Evolutionary conservation across 2,113 vertebrate genomes (phyloP).

Genomic region (Pelusios castaneus): DNA sequence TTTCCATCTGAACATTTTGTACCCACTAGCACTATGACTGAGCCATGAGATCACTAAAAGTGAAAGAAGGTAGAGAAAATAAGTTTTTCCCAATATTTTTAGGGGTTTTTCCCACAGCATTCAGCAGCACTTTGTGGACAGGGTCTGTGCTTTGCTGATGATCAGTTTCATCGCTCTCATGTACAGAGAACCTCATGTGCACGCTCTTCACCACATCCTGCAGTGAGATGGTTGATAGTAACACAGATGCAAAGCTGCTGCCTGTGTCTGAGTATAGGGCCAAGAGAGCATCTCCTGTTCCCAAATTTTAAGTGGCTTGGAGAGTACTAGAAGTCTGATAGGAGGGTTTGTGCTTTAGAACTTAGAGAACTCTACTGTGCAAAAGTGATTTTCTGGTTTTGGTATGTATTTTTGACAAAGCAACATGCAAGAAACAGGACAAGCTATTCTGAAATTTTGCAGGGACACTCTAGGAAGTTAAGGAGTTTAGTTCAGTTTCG

Average conservation of each 20-base stretch:
- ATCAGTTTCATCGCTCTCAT: not conserved
- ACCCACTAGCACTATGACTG: not conserved
- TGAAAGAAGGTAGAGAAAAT: not conserved
- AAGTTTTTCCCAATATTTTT: not conserved
- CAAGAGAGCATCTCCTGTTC: not conserved
- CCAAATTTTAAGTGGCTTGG: not conserved
- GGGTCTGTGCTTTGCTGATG: not conserved
- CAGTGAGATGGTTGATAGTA: not conserved
- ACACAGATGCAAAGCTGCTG: not conserved
- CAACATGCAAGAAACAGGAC: not conserved
- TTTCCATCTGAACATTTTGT: slow-evolving; percentile 37
- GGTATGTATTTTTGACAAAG: not conserved
- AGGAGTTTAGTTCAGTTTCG: not conserved
- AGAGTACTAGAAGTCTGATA: not conserved
- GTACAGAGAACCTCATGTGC: not conserved
- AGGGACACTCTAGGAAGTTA: not conserved
- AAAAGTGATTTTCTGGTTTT: not conserved
- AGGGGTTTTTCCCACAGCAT: not conserved
- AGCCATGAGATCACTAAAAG: not conserved
- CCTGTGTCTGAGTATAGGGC: not conserved
- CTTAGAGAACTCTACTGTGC: not conserved
- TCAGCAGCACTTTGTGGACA: not conserved
- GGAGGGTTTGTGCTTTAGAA: not conserved
- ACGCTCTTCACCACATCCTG: not conserved
- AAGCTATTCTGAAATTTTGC: not conserved